A percentile compares a stretch with the other conserved stretches of the same genome.
Conservation (phyloP, 2,797 vertebrate species). For the Pipistrellus pipistrellus region DNA sequence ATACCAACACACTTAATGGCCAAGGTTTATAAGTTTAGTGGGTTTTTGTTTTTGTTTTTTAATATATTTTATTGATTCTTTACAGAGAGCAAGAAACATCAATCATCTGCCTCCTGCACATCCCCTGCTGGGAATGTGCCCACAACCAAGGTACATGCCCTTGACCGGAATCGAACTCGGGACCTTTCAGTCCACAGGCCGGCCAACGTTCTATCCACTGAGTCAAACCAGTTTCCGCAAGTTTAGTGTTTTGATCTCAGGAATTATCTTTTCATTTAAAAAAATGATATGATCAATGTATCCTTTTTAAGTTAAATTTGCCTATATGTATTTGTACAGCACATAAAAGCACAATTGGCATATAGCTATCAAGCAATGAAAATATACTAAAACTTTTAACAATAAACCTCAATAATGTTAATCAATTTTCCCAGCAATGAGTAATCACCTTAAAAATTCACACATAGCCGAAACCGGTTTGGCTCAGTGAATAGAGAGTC, state of each 20-base stretch:
- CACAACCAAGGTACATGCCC: too few species aligned
- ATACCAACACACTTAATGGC: not conserved
- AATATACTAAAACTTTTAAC: conserved; percentile 7
- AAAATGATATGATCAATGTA: not conserved
- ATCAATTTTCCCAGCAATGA: conserved; percentile 15
- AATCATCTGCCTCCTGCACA: too few species aligned
- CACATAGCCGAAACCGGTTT: not conserved
- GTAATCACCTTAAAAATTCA: conserved; percentile 7
- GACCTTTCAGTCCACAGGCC: too few species aligned
- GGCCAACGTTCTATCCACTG: too few species aligned
- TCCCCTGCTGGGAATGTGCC: too few species aligned
- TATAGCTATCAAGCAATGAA: conserved; percentile 4
- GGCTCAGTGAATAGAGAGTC: too few species aligned
- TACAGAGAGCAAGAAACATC: too few species aligned
- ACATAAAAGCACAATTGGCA: conserved; percentile 6
- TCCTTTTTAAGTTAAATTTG: conserved; percentile 18
- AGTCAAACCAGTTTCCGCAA: not conserved
- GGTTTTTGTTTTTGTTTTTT: too few species aligned
- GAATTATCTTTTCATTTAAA: not conserved
- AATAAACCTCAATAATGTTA: not conserved
- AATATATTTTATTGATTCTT: too few species aligned
- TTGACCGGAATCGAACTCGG: too few species aligned
- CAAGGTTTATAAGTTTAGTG: not conserved
- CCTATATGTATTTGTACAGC: not conserved
- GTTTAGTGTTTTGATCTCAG: not conserved